phyloP scores from a whole-genome alignment of 2,888 invertebrate genomes.

The Laothoe populi region DNA sequence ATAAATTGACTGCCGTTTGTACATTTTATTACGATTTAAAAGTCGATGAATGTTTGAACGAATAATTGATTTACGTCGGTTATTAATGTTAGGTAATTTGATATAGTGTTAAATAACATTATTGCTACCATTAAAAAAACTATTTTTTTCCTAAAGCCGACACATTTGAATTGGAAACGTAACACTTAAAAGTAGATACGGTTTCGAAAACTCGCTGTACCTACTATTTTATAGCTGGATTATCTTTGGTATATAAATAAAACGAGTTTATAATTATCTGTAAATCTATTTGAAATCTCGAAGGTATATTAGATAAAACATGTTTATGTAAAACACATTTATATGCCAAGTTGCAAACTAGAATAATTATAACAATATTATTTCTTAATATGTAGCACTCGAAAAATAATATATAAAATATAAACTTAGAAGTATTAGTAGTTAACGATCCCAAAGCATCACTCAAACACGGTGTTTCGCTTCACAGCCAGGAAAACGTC shows the following conservation, averaged over 20 bases:
- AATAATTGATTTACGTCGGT: conserved; percentile 81
- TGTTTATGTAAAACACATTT: background rate
- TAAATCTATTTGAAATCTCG: background rate
- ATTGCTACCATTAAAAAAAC: conserved; percentile 26
- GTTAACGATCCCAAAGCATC: too few relatives aligned
- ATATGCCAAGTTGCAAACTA: too few relatives aligned
- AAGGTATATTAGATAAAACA: background rate
- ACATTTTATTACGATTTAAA: conserved; percentile 84
- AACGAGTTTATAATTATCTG: background rate
- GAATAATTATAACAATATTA: too few relatives aligned
- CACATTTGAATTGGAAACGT: background rate
- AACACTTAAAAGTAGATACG: background rate
- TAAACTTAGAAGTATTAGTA: too few relatives aligned
- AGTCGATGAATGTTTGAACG: conserved; percentile 80
- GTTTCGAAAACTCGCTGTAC: background rate
- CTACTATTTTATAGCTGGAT: background rate
- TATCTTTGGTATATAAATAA: conserved; percentile 6
- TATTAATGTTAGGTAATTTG: conserved; percentile 75
- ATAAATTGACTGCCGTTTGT: conserved; percentile 83
- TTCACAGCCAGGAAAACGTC: too few relatives aligned
- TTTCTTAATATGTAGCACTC: too few relatives aligned
- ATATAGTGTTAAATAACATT: conserved; percentile 56
- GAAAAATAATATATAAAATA: too few relatives aligned
- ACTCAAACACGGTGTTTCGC: too few relatives aligned
- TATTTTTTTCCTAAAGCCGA: conserved; percentile 9